Percentiles rank a stretch among this genome's conserved stretches.
Conservation (phyloP, 2,113 vertebrate species). For the Planiliza haematocheilus region DNA sequence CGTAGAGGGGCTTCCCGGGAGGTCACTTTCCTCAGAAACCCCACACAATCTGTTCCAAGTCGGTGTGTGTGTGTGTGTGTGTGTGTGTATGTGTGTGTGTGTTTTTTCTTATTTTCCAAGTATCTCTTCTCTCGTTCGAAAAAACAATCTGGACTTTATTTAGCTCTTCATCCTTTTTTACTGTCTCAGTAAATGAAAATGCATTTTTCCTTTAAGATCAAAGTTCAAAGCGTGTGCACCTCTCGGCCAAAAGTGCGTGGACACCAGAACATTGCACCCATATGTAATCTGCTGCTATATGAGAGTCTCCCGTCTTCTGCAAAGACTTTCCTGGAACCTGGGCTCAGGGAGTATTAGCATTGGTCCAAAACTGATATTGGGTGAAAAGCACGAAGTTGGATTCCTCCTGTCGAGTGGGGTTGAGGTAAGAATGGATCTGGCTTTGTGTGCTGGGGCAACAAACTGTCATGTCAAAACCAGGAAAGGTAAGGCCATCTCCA, state of each 20-base stretch:
- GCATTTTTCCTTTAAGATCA: background rate
- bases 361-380: background rate
- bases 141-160: slow-evolving; percentile 38
- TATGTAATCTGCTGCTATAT: background rate
- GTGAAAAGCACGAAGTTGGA: background rate
- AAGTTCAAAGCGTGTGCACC: background rate
- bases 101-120: slow-evolving; percentile 21
- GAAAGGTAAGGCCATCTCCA: background rate
- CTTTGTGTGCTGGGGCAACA: too few species aligned
- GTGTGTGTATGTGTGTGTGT: too few species aligned
- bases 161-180: slow-evolving; percentile 3
- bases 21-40: slow-evolving; percentile 18
- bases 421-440: background rate
- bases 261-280: slow-evolving; percentile 2
- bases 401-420: background rate
- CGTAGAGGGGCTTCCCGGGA: slow-evolving; percentile 10
- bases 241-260: background rate
- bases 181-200: background rate
- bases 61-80: too few species aligned
- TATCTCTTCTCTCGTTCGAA: background rate
- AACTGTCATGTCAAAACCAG: background rate
- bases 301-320: background rate
- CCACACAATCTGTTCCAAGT: slow-evolving; percentile 36
- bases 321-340: background rate
- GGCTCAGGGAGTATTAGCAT: background rate